These are phyloP conservation scores for Styela clava DNA, from an alignment of 23 tunicate genomes.

Conservation along the genomic window DNA sequence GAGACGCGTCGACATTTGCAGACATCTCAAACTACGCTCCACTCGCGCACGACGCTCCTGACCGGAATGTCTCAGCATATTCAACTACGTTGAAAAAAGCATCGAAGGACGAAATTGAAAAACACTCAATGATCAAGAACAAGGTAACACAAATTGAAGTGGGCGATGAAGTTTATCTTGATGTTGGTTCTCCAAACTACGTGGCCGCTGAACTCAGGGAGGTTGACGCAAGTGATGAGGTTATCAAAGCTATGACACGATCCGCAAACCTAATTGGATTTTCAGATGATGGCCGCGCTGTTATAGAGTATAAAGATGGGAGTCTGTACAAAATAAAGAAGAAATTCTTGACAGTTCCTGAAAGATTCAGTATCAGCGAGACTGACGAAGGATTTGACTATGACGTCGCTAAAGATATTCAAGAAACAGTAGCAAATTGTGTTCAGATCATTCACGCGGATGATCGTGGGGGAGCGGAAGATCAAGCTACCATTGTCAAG, in stretches of 20 bases:
- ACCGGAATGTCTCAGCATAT: background rate
- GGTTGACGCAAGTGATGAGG: too few relatives aligned
- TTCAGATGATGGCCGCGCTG: background rate
- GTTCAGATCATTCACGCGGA: background rate
- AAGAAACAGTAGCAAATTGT: slow-evolving; percentile 3
- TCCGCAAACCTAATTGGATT: slow-evolving; percentile 6
- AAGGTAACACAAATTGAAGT: background rate
- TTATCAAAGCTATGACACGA: slow-evolving; percentile 8
- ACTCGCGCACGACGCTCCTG: too few relatives aligned
- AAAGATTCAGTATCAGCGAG: background rate
- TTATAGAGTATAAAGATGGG: slow-evolving; percentile 3
- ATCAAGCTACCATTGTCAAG: background rate
- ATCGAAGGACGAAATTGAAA: background rate
- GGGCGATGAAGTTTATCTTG: slow-evolving; percentile 1
- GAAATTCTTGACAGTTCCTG: slow-evolving; percentile 21
- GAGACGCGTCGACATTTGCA: too few relatives aligned
- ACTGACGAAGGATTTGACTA: background rate
- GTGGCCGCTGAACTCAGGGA: background rate
- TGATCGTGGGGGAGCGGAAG: background rate
- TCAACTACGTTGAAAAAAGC: slow-evolving; percentile 5
- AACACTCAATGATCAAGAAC: background rate
- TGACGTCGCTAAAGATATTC: background rate
- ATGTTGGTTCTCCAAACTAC: slow-evolving; percentile 16
- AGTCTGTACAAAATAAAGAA: slow-evolving; percentile 11
- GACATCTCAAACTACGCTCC: too few relatives aligned